Conservation (phyloP, 2,113 vertebrate species). For the Polypterus senegalus region DNA sequence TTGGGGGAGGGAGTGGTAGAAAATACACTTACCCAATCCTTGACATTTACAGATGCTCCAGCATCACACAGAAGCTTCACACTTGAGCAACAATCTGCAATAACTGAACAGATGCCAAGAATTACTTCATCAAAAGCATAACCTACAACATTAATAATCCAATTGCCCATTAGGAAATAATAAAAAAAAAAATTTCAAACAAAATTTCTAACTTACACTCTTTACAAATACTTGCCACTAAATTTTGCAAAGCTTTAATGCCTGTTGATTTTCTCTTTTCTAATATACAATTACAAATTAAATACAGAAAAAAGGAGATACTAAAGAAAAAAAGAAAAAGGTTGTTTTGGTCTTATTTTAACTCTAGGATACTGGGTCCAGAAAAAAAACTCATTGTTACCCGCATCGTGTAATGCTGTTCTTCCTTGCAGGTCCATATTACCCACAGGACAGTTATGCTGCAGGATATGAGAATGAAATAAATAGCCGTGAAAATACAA, state of each 20-base stretch:
- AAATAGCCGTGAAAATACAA: not conserved
- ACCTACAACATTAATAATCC: no score
- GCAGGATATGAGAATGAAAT: conserved; percentile 19
- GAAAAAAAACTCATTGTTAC: conserved; percentile 35
- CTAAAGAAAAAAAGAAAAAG: no score
- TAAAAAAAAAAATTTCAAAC: no score
- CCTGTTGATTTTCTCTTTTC: no score
- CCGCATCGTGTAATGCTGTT: conserved; percentile 87
- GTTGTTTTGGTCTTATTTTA: no score
- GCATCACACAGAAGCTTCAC: conserved; percentile 89
- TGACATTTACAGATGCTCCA: conserved; percentile 71
- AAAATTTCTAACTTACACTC: no score
- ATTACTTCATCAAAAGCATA: no score
- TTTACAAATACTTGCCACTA: no score
- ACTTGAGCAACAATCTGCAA: conserved; percentile 82
- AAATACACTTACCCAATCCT: conserved; percentile 68
- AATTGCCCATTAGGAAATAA: no score
- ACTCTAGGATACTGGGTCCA: not conserved
- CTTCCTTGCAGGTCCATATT: conserved; percentile 84
- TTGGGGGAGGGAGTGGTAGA: not conserved
- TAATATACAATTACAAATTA: no score
- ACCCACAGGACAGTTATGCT: conserved; percentile 91
- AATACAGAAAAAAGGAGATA: no score
- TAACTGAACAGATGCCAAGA: conserved; percentile 47
- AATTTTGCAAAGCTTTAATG: no score